Evolutionary conservation across 2,888 invertebrate genomes (phyloP), one percentile per base, ranked within the genome.

Genomic region (Caenorhabditis sinica): DNA sequence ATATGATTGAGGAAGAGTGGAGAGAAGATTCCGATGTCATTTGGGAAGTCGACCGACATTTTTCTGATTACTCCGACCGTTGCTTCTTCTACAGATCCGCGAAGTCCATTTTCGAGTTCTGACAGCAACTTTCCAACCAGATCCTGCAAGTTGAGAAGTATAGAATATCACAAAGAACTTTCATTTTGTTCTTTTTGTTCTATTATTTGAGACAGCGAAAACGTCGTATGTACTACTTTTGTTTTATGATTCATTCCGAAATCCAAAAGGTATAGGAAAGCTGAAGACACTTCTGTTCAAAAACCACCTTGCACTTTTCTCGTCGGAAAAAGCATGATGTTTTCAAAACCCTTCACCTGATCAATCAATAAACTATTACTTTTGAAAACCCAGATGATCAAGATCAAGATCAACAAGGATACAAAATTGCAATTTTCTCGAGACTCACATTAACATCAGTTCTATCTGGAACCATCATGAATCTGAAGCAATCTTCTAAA

Each of bases 1-100:
- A 98, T 93, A 86, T 96, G 95, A 93, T 99, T 99, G 87, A 99
- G 95, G 91, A 98, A 96, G 93, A 96, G 97, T 15, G 96, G 95
- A n/a, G 96, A 95, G 93, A 97, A 96, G 90, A 89, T 86, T 45
- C 89, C 89, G 23, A 88, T 87, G 56, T 89, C 89, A 45, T 87
- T 88, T 8, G 87, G 87, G 73, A 88, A 89, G 58, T 89, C 89
- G 6, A 77, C 45, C 11, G 82, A 71, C 87, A 88, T 89, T 71
- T 86, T 90, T 63, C 85, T 65, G 49, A 92, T 89, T n/a, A 92
- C 90, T n/a, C 66, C 84, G 8, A 92, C 88, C 3, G 92, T 92
- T 11, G 83, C 87, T 56, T 90, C 89, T 23, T 66, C 84, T 6
- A 92, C 77, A 30, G 89, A 82, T 30, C 92, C 91, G 23, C 91